Evolutionary conservation across 2,113 vertebrate genomes (phyloP).

Genomic region (Brachypodius melanocephalos): DNA sequence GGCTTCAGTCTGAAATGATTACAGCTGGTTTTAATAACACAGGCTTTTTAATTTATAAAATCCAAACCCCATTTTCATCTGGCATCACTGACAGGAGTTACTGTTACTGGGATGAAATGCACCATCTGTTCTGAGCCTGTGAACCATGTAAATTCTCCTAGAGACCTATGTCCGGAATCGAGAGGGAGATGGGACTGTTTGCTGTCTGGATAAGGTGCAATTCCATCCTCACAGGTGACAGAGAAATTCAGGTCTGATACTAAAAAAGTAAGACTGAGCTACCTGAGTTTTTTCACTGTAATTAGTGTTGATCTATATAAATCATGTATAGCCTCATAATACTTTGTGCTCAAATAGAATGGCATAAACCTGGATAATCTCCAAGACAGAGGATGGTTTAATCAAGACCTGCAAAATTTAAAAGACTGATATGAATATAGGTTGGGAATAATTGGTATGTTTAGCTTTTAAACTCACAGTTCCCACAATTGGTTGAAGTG

Average conservation of each 20-base stretch:
- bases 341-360: background rate
- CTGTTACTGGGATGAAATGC: background rate
- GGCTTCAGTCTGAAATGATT: constrained; percentile 24
- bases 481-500: background rate
- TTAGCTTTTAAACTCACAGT: background rate
- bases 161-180: background rate
- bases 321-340: background rate
- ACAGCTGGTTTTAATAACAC: constrained; percentile 15
- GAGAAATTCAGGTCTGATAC: background rate
- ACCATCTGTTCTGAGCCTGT: background rate
- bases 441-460: background rate
- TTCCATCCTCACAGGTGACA: background rate
- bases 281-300: background rate
- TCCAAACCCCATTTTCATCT: background rate
- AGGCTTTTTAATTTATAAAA: constrained; percentile 8
- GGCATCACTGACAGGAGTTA: background rate
- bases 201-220: background rate
- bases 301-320: constrained; percentile 1
- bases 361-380: background rate
- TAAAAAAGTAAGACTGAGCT: background rate
- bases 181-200: background rate
- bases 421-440: background rate
- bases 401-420: background rate
- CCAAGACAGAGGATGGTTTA: background rate
- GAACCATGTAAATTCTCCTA: background rate